phyloP scores from a whole-genome alignment of 1,140 invertebrate species.

The Parasteatoda tepidariorum region DNA sequence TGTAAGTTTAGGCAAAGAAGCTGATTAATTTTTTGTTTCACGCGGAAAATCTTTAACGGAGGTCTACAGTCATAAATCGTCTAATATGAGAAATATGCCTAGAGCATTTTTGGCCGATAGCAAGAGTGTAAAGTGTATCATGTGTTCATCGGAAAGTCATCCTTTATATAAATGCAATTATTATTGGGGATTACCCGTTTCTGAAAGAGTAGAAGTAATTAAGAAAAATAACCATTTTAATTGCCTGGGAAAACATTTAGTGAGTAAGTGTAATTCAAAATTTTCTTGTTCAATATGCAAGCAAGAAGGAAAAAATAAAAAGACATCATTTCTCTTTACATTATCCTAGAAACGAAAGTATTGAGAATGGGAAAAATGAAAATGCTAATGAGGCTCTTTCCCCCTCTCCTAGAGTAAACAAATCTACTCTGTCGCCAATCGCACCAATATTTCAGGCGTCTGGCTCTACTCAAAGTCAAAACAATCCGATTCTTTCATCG shows the following conservation, averaged over 20 bases:
- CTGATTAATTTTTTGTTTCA: background rate
- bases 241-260: background rate
- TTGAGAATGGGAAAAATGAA: background rate
- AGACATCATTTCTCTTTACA: background rate
- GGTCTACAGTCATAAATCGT: background rate
- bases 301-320: background rate
- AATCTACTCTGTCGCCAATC: background rate
- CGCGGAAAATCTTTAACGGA: background rate
- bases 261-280: background rate
- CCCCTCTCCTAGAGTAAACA: background rate
- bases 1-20: background rate
- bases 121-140: background rate
- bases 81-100: background rate
- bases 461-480: too few species aligned
- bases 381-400: background rate
- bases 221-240: background rate
- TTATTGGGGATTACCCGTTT: background rate
- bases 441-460: too few species aligned
- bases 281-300: background rate
- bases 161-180: background rate
- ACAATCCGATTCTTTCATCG: background rate
- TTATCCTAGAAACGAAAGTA: background rate
- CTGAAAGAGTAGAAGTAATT: background rate
- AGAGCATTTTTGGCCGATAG: too few species aligned
- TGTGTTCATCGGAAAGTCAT: background rate